Base-by-base conservation (phyloP, 2,113 vertebrate species). In the Oryzias javanicus region DNA sequence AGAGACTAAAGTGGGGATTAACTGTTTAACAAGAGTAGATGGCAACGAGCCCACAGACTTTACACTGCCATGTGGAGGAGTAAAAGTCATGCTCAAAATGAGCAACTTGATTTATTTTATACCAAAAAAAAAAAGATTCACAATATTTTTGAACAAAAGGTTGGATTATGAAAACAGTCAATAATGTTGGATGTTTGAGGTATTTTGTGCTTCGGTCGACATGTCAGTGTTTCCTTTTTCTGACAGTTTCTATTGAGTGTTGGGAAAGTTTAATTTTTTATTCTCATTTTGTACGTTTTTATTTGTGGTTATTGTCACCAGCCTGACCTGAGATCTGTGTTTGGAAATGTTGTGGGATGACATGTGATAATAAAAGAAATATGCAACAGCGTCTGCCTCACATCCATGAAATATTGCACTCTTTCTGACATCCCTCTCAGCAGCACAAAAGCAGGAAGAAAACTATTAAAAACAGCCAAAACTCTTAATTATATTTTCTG, bases 301-400 rank as follows among this genome's bases (percentile, higher is more conserved):
- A 78, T 82, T 13, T 78, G 78, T 86, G 74, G 68, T 89, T 74
- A 53, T 60, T 78, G 76, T 90, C 86, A 89, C 81, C 83, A 86
- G 76, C 74, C 81, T 72, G 46, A 12, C 46, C 46, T 64, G 73
- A 87, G 80, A 74, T 81, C 70, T 80, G 78, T 86, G 86, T 86
- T 74, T 86, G 73, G 75, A 88, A 81, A 82, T 86, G 75, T 85
- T 85, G 81, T 84, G 82, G 80, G 78, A 89, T 85, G 88, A 85
- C 80, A 76, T 86, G 85, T 90, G 80, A 80, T 79, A 91, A 89
- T 91, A 89, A 92, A 91, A 85, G 52, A 88, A 85, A 84, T 89
- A 90, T 89, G 87, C 83, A 90, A 89, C 25, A 2, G 27, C 70
- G 47, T 82, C 35, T 48, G 76, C 60, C 60, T 49, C 51, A 20